Conservation (phyloP, 2,888 invertebrate genomes). For the Caenorhabditis sp. region DNA sequence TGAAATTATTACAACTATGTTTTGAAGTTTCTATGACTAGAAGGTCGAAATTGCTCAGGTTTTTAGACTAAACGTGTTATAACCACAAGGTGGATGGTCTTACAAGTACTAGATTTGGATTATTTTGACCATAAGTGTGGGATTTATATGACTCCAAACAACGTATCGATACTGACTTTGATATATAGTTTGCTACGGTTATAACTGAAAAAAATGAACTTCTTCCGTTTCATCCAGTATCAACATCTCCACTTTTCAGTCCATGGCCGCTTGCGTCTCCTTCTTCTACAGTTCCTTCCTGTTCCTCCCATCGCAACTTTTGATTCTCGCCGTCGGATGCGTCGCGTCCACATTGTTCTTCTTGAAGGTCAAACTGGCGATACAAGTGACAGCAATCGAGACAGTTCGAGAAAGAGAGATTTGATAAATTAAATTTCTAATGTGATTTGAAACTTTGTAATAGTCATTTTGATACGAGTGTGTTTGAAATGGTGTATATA, state of each 20-base stretch:
- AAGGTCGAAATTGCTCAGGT: too few species aligned
- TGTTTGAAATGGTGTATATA: neutral
- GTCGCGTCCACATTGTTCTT: conserved; percentile 59
- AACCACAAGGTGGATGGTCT: too few species aligned
- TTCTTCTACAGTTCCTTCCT: conserved; percentile 84
- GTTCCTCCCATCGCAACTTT: conserved; percentile 84
- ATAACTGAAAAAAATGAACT: too few species aligned
- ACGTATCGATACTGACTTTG: too few species aligned
- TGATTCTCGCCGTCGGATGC: conserved; percentile 80
- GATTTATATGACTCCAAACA: too few species aligned
- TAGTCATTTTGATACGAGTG: conserved; percentile 1
- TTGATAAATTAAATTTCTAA: conserved; percentile 19
- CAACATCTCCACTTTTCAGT: conserved; percentile 79
- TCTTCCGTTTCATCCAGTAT: too few species aligned
- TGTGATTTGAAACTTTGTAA: neutral
- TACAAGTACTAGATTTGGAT: too few species aligned
- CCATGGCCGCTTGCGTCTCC: conserved; percentile 83
- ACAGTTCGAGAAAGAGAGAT: conserved; percentile 30
- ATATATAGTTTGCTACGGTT: too few species aligned
- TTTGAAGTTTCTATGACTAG: too few species aligned
- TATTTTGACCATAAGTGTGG: too few species aligned
- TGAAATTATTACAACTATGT: too few species aligned
- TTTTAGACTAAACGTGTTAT: too few species aligned
- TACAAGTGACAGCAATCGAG: conserved; percentile 10
- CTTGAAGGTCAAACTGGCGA: conserved; percentile 41